Conservation (phyloP, 2,888 invertebrate genomes). For the Falcaria lacertinaria region DNA sequence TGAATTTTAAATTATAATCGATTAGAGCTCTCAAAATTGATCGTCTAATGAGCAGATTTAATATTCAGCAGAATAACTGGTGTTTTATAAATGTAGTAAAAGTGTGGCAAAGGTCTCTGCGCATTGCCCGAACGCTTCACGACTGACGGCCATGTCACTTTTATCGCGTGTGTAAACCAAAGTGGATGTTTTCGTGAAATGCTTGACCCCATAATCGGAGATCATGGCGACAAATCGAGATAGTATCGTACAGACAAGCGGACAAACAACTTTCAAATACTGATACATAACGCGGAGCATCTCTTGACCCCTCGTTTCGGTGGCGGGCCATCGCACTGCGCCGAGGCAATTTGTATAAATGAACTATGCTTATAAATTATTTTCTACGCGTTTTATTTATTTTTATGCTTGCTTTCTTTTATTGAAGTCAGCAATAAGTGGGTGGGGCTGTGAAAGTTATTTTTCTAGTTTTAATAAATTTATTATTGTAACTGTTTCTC, state of each 20-base stretch:
- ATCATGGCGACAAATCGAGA: slow-evolving; percentile 35
- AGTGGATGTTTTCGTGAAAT: slow-evolving; percentile 17
- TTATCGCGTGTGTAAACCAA: slow-evolving; percentile 14
- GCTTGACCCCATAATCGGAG: slow-evolving; percentile 34
- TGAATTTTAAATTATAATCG: too few species aligned
- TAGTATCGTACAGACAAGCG: slow-evolving; percentile 21
- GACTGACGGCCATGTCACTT: slow-evolving; percentile 10
- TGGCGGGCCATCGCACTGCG: slow-evolving; percentile 14
- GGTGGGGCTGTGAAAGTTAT: slow-evolving; percentile 37
- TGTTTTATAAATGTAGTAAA: too few species aligned
- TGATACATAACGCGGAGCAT: slow-evolving; percentile 5
- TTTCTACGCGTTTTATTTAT: slow-evolving; percentile 26
- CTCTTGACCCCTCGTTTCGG: slow-evolving; percentile 27
- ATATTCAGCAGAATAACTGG: too few species aligned
- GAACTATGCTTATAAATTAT: slow-evolving; percentile 15
- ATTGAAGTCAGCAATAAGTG: slow-evolving; percentile 34
- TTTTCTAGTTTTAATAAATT: slow-evolving; percentile 17
- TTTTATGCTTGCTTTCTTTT: slow-evolving; percentile 40
- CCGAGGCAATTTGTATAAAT: slow-evolving; percentile 4
- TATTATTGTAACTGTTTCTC: slow-evolving; percentile 24
- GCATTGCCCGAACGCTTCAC: too few species aligned
- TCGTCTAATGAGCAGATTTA: too few species aligned
- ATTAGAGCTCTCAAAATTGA: too few species aligned
- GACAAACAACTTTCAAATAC: slow-evolving; percentile 54
- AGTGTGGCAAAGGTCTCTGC: too few species aligned